Conservation (phyloP, 2,797 vertebrate genomes). For the Rhinogobio ventralis region DNA sequence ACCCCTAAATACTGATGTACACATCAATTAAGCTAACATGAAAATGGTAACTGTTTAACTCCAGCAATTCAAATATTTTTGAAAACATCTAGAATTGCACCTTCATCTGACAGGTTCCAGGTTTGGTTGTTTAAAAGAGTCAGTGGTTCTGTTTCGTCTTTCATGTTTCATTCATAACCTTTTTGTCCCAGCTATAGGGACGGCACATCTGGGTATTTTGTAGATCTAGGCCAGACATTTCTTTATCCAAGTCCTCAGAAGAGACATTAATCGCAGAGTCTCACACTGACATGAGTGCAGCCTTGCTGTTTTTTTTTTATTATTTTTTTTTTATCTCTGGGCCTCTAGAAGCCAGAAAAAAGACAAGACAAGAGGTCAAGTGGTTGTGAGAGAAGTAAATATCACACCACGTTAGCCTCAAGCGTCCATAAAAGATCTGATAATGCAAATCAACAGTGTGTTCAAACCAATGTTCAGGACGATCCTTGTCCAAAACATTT, state of each 20-base stretch:
- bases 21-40: not conserved
- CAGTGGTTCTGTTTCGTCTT: slow-evolving; percentile 28
- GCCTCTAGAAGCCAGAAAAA: not conserved
- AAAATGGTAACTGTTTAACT: not conserved
- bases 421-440: not conserved
- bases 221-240: slow-evolving; percentile 45
- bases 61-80: not conserved
- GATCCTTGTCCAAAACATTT: not conserved
- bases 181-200: slow-evolving; percentile 23
- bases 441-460: not conserved
- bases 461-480: not conserved
- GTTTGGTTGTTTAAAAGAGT: not conserved
- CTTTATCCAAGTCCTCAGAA: slow-evolving; percentile 32
- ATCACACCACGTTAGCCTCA: not conserved
- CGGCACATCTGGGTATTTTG: slow-evolving; percentile 33
- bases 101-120: not conserved
- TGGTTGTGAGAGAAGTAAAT: not conserved
- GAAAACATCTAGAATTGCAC: not conserved
- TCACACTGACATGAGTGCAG: not conserved
- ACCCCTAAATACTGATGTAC: not conserved
- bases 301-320: not conserved
- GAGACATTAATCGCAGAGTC: not conserved
- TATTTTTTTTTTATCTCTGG: not conserved
- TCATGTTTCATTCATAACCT: slow-evolving; percentile 33
- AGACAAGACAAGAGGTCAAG: slow-evolving; percentile 4